These are phyloP conservation scores for Bagarius yarrelli DNA, from an alignment of 2,113 vertebrate genomes.

Conservation along the genomic window DNA sequence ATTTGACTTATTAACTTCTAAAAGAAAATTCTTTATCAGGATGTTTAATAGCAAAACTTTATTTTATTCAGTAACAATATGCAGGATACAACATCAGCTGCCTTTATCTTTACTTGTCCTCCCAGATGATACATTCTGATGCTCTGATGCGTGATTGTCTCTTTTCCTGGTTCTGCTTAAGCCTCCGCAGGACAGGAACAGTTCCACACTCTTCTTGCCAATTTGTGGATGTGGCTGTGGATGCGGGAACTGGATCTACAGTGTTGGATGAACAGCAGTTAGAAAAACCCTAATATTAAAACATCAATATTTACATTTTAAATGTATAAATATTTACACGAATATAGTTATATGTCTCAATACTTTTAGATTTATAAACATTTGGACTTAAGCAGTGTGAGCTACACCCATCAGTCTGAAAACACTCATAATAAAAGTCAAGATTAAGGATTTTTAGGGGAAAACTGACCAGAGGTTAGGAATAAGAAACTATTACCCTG, in stretches of 20 bases:
- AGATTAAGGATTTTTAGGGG: too few species aligned
- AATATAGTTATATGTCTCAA: too few species aligned
- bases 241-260: conserved; percentile 38
- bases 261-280: background rate
- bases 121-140: conserved; percentile 58
- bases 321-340: background rate
- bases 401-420: background rate
- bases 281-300: background rate
- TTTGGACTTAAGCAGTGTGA: background rate
- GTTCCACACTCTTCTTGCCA: conserved; percentile 55
- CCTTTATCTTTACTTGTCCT: conserved; percentile 49
- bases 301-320: background rate
- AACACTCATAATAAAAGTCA: too few species aligned
- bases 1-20: background rate
- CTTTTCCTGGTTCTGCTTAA: conserved; percentile 70
- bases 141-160: conserved; percentile 68
- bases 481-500: conserved; percentile 49
- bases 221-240: conserved; percentile 44
- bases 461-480: background rate
- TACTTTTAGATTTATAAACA: background rate
- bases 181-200: conserved; percentile 68
- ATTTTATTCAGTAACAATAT: background rate
- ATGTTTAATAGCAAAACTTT: background rate
- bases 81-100: background rate
- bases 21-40: background rate